Evolutionary conservation across 1,140 invertebrate genomes (phyloP), one percentile per base, ranked within the genome.

Genomic region (Campoletis sonorensis): DNA sequence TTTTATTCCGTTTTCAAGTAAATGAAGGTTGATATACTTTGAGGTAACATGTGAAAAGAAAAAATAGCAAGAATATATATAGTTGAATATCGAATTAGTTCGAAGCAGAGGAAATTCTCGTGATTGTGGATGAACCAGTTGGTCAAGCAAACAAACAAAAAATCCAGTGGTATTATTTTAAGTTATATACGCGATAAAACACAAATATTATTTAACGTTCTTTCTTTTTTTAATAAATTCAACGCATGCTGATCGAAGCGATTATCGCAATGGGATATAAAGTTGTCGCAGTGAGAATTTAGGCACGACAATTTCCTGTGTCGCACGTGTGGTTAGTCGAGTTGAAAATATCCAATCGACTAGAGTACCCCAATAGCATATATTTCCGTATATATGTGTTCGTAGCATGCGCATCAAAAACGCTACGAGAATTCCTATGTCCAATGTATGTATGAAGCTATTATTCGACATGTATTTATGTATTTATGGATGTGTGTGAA

Each of bases 281-380:
- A 71, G 68, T 71, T 71, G 11, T 33, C 16, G 5, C 2, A 18
- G 68, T 33, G 18, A 58, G 21, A 58, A 58, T 71, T 71, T 71
- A 45, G 8, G 40, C 40, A 8, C 68, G 68, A 15, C 54, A n/a
- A 30, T 33, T 71, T 71, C 68, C 68, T 33, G 68, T 71, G 68
- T 71, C 68, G 68, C 68, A 71, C 68, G 68, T 71, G 68, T 33
- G 68, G 33, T 71, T 40, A 71, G 33, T 33, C 68, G 33, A 10
- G 33, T 71, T 71, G 33, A 18, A 71, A 71, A 71, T 71, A 71
- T 71, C 68, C 68, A 71, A 71, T 71, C 68, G 68, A 71, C 68
- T 40, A 71, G 68, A 71, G 33, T 71, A 71, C 68, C 68, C 68
- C 68, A 21, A 27, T 16, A 30, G 64, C 64, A 30, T 30, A 5